Evolutionary conservation across 2,888 invertebrate species (phyloP).

Genomic region (Idaea dimidiata): DNA sequence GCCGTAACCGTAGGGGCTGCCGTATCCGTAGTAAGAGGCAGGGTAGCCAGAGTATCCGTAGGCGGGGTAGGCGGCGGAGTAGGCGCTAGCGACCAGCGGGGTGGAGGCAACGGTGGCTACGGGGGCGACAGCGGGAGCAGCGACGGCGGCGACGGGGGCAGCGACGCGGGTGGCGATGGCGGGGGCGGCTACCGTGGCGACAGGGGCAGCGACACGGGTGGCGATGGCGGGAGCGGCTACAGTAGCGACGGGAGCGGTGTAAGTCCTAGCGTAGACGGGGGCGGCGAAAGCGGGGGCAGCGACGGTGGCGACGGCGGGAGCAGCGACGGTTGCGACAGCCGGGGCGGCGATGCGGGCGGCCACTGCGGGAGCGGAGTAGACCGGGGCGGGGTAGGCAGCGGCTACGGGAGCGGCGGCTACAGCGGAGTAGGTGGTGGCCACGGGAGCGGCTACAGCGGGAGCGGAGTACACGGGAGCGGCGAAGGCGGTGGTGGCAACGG

Average conservation of each 20-base stretch:
- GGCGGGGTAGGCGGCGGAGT: slow-evolving; percentile 2
- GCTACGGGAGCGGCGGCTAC: neutral
- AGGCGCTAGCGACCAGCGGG: slow-evolving; percentile 3
- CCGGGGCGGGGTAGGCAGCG: neutral
- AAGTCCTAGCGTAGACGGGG: neutral
- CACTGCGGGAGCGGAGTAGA: neutral
- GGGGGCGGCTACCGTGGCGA: slow-evolving; percentile 2
- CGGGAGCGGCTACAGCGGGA: slow-evolving; percentile 47
- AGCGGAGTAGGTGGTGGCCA: neutral
- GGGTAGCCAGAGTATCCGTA: neutral
- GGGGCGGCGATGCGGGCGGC: neutral
- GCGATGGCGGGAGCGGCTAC: neutral
- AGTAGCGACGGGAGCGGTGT: neutral
- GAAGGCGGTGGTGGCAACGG: slow-evolving; percentile 28
- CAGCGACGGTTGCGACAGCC: neutral
- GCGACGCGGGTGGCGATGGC: neutral
- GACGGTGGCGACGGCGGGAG: neutral
- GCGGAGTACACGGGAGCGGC: slow-evolving; percentile 46
- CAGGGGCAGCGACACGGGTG: neutral
- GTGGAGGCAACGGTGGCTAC: neutral
- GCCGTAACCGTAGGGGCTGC: neutral
- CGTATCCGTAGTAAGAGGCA: neutral
- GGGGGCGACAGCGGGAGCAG: neutral
- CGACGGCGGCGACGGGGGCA: neutral
- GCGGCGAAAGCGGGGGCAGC: neutral